Conservation (phyloP, 2,888 invertebrate species). For the Rhopalosiphum nymphaeae region DNA sequence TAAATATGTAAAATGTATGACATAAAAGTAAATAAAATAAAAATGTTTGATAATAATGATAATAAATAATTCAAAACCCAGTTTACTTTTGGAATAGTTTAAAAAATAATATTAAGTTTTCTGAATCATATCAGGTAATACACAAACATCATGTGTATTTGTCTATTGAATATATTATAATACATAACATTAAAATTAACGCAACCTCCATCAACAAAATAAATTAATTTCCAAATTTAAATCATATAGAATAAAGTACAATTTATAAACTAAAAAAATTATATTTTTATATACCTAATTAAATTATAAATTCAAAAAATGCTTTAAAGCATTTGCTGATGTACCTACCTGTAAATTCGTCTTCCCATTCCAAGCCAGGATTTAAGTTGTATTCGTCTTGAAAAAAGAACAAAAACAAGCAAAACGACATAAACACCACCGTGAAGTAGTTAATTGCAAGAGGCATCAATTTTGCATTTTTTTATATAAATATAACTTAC, state of each 20-base stretch:
- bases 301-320: slow-evolving; percentile 57
- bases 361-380: slow-evolving; percentile 99
- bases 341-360: slow-evolving; percentile 99
- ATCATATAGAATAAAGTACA: slow-evolving; percentile 38
- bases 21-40: not conserved
- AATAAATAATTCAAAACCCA: slow-evolving; percentile 14
- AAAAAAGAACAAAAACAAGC: slow-evolving; percentile 76
- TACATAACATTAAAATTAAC: slow-evolving; percentile 70
- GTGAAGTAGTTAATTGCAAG: slow-evolving; percentile 65
- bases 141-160: not conserved
- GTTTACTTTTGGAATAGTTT: not conserved
- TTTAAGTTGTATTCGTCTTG: slow-evolving; percentile 99
- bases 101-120: slow-evolving; percentile 7
- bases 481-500: slow-evolving; percentile 60
- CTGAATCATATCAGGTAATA: slow-evolving; percentile 50
- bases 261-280: slow-evolving; percentile 47
- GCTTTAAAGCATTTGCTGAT: slow-evolving; percentile 68
- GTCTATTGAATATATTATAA: slow-evolving; percentile 22
- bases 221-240: slow-evolving; percentile 22
- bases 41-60: not conserved
- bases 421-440: slow-evolving; percentile 70
- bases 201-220: slow-evolving; percentile 71
- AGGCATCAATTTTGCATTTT: slow-evolving; percentile 61
- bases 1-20: not conserved
- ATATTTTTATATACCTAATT: slow-evolving; percentile 48